Percentiles rank a stretch among this genome's conserved stretches.
Conservation (phyloP, 2,888 invertebrate genomes). For the Eupithecia insigniata region DNA sequence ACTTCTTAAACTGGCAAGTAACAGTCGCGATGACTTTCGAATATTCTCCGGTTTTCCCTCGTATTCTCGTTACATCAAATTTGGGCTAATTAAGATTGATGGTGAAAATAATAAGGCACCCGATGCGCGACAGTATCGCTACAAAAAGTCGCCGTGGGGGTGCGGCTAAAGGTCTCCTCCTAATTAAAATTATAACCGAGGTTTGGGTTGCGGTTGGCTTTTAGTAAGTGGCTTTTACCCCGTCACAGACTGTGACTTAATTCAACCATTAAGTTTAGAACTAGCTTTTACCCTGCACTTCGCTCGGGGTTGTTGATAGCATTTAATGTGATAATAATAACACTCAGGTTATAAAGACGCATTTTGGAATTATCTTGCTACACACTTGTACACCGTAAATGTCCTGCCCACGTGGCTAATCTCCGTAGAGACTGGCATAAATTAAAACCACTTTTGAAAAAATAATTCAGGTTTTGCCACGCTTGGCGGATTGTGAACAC, state of each 20-base stretch:
- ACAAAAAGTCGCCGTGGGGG: too few relatives aligned
- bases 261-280: neutral
- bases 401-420: too few relatives aligned
- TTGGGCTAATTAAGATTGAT: neutral
- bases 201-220: neutral
- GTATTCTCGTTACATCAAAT: neutral
- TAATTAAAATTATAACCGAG: conserved; percentile 8
- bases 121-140: too few relatives aligned
- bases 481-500: neutral
- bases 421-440: neutral
- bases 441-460: too few relatives aligned
- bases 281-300: neutral
- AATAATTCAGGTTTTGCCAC: too few relatives aligned
- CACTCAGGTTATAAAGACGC: too few relatives aligned
- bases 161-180: too few relatives aligned
- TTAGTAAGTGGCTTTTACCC: neutral
- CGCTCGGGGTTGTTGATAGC: neutral
- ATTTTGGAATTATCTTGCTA: neutral
- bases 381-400: neutral
- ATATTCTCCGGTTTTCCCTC: neutral
- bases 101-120: neutral
- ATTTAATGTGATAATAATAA: neutral
- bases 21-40: neutral
- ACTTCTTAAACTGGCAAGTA: neutral
- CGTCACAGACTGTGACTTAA: too few relatives aligned